A percentile compares a stretch with the other conserved stretches of the same genome.
These are phyloP conservation scores for Osmoderma eremita DNA, from an alignment of 2,888 invertebrate species.

Conservation along the genomic window DNA sequence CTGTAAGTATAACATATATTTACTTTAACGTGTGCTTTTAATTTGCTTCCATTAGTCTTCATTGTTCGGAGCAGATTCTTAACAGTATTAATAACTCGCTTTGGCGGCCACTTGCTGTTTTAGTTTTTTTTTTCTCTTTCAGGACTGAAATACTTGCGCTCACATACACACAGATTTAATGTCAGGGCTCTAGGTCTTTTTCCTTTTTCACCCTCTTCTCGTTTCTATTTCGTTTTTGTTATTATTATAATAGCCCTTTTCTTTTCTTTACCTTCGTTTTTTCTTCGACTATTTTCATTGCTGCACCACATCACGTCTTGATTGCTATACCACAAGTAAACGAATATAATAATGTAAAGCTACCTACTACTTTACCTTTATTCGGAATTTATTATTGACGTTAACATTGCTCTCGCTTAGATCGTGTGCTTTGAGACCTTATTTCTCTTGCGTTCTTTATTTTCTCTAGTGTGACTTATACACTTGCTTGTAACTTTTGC, in stretches of 20 bases:
- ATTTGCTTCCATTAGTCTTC: conserved; percentile 46
- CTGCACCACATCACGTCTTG: conserved; percentile 41
- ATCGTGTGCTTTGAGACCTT: conserved; percentile 32
- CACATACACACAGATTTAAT: conserved; percentile 38
- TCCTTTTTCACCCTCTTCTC: conserved; percentile 3
- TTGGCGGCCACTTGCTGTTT: conserved; percentile 42
- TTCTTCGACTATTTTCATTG: conserved; percentile 25
- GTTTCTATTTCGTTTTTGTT: conserved; percentile 23
- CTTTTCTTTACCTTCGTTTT: conserved; percentile 20
- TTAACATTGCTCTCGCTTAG: conserved; percentile 33
- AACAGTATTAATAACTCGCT: conserved; percentile 47
- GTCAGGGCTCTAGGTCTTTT: conserved; percentile 41
- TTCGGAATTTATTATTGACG: conserved; percentile 40
- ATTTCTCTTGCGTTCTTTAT: conserved; percentile 14
- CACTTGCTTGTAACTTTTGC: conserved; percentile 20
- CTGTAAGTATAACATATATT: conserved; percentile 43
- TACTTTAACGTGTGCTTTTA: conserved; percentile 45
- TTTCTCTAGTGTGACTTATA: conserved; percentile 3
- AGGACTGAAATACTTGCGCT: conserved; percentile 40
- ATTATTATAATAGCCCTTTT: conserved; percentile 25
- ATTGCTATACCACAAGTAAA: conserved; percentile 40
- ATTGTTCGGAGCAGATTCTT: conserved; percentile 46
- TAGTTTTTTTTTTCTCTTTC: conserved; percentile 31
- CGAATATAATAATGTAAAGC: conserved; percentile 34
- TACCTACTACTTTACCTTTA: conserved; percentile 33